phyloP scores from a whole-genome alignment of 2,113 vertebrate species.

The Desmodus rotundus region DNA sequence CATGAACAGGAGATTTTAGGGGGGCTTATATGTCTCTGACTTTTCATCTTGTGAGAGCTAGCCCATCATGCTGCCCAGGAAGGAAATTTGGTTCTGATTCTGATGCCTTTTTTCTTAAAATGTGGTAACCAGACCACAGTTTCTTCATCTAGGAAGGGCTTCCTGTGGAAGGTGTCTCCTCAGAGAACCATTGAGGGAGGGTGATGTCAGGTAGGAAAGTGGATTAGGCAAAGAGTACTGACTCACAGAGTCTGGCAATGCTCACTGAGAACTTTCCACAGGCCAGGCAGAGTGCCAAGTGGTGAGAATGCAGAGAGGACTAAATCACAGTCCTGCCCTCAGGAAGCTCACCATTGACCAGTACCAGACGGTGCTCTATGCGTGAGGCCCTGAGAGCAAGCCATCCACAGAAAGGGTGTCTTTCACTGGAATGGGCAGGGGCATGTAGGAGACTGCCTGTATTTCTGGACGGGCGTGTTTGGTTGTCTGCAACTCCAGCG shows the following conservation, averaged over 20 bases:
- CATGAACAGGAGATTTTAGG: not conserved
- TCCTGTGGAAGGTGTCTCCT: not conserved
- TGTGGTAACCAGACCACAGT: not conserved
- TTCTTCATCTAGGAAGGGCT: not conserved
- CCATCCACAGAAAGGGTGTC: not conserved
- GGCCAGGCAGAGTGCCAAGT: not conserved
- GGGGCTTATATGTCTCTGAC: not conserved
- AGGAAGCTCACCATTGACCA: not conserved
- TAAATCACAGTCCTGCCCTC: not conserved
- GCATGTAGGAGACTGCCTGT: not conserved
- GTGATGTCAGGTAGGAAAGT: not conserved
- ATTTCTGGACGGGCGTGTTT: accelerated
- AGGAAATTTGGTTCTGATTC: not conserved
- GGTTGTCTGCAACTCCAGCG: not conserved
- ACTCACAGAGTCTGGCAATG: not conserved
- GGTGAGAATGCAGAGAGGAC: not conserved
- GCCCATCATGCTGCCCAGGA: not conserved
- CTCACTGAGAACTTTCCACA: not conserved
- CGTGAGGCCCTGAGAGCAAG: not conserved
- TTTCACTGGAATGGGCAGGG: not conserved
- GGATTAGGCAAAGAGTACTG: not conserved
- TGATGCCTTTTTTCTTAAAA: not conserved
- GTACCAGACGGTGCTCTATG: too few relatives aligned
- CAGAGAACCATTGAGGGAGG: not conserved
- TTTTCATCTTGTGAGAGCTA: not conserved